Conservation (phyloP, 2,113 vertebrate species). For the Neotoma lepida region DNA sequence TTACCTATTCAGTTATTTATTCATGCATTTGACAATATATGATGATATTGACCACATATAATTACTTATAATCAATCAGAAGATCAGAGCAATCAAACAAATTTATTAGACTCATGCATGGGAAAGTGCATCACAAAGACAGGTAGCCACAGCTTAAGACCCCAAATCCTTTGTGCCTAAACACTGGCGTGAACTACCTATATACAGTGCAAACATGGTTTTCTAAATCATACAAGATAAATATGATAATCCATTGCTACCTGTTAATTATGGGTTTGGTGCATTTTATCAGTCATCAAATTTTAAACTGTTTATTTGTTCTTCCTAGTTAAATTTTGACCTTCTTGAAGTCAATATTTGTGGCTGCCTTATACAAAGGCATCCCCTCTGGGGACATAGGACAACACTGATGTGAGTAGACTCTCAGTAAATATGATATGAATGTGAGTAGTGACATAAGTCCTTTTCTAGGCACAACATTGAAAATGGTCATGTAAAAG, state of each 20-base stretch:
- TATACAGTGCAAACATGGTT: background rate
- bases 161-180: background rate
- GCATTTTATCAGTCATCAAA: background rate
- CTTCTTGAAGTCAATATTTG: background rate
- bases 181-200: background rate
- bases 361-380: background rate
- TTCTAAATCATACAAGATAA: background rate
- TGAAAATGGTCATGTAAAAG: background rate
- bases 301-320: background rate
- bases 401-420: background rate
- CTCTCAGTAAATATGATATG: background rate
- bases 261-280: background rate
- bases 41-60: background rate
- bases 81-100: background rate
- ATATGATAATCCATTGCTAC: background rate
- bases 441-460: background rate
- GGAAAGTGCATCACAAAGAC: background rate
- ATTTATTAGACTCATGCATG: background rate
- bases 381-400: background rate
- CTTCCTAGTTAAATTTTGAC: background rate
- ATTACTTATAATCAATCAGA: background rate
- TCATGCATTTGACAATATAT: background rate
- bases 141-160: background rate
- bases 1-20: background rate
- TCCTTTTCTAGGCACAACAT: background rate